Conservation (phyloP, 2,797 vertebrate genomes). For the Synanceia verrucosa region DNA sequence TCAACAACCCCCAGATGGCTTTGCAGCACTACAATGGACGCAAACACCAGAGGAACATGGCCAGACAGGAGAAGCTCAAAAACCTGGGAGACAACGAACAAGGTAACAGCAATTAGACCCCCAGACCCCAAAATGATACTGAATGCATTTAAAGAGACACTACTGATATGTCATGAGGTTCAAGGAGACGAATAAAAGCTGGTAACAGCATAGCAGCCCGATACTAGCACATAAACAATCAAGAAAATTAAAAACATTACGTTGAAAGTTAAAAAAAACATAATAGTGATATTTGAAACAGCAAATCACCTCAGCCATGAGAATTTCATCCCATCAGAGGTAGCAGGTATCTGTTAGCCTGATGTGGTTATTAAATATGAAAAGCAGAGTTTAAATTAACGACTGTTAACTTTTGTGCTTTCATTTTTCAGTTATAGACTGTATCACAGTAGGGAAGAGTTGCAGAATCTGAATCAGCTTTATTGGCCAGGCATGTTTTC, state of each 20-base stretch:
- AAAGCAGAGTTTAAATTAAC: too few relatives aligned
- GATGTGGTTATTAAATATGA: too few relatives aligned
- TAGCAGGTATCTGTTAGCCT: too few relatives aligned
- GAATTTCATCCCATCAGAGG: too few relatives aligned
- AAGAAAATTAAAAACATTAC: too few relatives aligned
- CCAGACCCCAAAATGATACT: neutral
- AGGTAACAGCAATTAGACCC: slow-evolving; percentile 47
- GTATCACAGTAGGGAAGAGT: neutral
- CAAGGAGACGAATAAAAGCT: neutral
- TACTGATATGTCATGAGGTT: neutral
- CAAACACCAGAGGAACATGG: slow-evolving; percentile 87
- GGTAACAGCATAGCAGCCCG: neutral
- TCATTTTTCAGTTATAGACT: neutral
- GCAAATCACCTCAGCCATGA: too few relatives aligned
- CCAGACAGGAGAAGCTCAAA: slow-evolving; percentile 77
- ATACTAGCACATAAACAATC: too few relatives aligned
- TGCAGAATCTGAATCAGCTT: too few relatives aligned
- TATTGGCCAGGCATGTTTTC: too few relatives aligned
- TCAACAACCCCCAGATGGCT: slow-evolving; percentile 84
- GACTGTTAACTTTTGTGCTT: too few relatives aligned
- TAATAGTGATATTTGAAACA: too few relatives aligned
- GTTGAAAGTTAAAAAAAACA: too few relatives aligned
- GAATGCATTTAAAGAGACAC: neutral
- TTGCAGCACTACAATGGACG: slow-evolving; percentile 87
- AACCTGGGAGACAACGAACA: slow-evolving; percentile 75